Evolutionary conservation across 2,113 vertebrate species (phyloP).

Genomic region (Gallinago paraguaiae): DNA sequence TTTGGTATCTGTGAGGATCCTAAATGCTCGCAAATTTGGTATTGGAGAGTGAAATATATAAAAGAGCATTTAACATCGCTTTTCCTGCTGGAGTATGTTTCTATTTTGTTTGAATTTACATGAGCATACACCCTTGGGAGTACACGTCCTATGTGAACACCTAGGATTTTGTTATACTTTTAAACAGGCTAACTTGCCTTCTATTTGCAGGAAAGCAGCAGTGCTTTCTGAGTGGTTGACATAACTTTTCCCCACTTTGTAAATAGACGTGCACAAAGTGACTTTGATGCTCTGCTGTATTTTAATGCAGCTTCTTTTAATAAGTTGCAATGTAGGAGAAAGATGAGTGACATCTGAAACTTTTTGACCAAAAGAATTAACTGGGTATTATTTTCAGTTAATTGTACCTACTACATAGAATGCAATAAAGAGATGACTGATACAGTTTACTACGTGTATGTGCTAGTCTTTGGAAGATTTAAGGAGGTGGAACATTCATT

Average conservation of each 20-base stretch:
- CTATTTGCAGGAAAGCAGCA: not conserved
- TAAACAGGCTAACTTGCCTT: rapidly evolving
- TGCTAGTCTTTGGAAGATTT: not conserved
- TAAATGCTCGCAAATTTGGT: rapidly evolving
- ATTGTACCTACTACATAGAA: not conserved
- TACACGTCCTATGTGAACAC: rapidly evolving
- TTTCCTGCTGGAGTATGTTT: not conserved
- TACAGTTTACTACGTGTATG: not conserved
- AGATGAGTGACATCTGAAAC: rapidly evolving
- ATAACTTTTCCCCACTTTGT: not conserved
- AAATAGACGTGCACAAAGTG: not conserved
- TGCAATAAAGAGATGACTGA: not conserved
- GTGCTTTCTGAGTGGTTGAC: not conserved
- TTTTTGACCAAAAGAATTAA: not conserved
- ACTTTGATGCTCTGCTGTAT: not conserved
- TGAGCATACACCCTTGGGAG: not conserved
- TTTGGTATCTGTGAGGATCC: rapidly evolving
- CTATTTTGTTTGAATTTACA: not conserved
- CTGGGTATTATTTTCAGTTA: not conserved
- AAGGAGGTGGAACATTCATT: not conserved
- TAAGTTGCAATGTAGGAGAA: not conserved
- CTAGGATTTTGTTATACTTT: not conserved
- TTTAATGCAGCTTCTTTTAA: not conserved
- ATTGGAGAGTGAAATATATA: rapidly evolving
- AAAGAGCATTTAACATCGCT: not conserved